Conservation (phyloP, 2,888 invertebrate species). For the Eutolmus rufibarbis region DNA sequence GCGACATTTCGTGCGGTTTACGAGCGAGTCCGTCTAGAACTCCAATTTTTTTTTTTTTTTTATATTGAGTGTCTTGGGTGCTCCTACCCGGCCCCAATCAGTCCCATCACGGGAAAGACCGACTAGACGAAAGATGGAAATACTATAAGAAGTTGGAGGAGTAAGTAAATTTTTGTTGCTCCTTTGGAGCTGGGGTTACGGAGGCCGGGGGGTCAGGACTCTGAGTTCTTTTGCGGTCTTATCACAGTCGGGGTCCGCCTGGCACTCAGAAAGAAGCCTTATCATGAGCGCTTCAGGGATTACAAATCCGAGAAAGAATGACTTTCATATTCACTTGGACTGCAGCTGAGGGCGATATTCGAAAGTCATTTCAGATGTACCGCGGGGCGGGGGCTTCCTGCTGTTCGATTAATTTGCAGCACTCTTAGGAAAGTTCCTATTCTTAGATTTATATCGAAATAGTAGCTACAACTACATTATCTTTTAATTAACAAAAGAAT, state of each 20-base stretch:
- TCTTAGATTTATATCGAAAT: neutral
- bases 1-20: slow-evolving; percentile 4
- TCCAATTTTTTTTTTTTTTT: neutral
- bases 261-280: neutral
- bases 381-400: neutral
- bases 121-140: neutral
- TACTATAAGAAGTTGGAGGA: neutral
- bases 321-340: neutral
- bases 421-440: neutral
- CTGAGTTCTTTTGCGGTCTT: neutral
- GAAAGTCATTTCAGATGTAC: neutral
- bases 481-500: neutral
- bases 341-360: neutral
- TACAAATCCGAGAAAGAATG: neutral
- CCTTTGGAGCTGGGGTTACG: neutral
- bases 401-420: neutral
- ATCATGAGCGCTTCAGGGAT: neutral
- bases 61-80: neutral
- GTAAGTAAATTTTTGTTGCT: neutral
- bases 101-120: neutral
- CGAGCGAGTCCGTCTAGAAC: neutral
- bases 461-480: neutral
- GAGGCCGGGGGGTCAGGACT: neutral
- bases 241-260: neutral
- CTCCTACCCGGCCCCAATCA: neutral